Evolutionary conservation across 2,888 invertebrate genomes (phyloP).

Genomic region (Sepiola atlantica): DNA sequence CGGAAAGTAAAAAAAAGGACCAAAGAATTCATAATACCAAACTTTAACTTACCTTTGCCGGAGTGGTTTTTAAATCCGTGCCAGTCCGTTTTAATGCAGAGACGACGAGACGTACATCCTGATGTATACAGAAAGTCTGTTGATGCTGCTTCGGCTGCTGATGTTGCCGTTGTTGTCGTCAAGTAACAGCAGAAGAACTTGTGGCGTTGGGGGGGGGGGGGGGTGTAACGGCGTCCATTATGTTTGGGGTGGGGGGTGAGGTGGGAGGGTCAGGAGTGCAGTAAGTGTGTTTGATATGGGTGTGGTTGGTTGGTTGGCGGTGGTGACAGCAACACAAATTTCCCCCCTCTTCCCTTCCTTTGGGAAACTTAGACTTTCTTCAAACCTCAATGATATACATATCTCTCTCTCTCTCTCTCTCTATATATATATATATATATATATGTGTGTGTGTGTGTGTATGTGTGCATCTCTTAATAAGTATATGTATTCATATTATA

Average conservation of each 20-base stretch:
- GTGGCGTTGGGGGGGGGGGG: neutral
- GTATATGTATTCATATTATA: too few species aligned
- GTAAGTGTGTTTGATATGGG: neutral
- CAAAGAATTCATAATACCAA: neutral
- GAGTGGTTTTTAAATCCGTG: neutral
- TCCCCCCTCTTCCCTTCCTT: neutral
- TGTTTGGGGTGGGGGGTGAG: neutral
- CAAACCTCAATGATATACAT: neutral
- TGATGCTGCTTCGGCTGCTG: neutral
- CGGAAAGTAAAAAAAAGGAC: neutral
- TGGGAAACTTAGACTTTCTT: neutral
- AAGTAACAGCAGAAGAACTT: neutral
- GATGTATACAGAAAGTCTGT: neutral
- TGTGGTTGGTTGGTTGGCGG: neutral
- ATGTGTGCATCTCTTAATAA: too few species aligned
- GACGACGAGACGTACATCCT: conserved; percentile 1
- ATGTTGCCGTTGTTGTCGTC: neutral
- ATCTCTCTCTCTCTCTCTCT: too few species aligned
- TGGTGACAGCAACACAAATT: neutral
- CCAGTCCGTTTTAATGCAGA: neutral
- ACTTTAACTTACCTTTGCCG: neutral
- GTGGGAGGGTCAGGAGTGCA: neutral
- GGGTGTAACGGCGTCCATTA: neutral
- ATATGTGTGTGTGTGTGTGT: too few species aligned
- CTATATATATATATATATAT: too few species aligned